Conservation (phyloP, 2,797 vertebrate genomes). For the Pipistrellus pipistrellus region DNA sequence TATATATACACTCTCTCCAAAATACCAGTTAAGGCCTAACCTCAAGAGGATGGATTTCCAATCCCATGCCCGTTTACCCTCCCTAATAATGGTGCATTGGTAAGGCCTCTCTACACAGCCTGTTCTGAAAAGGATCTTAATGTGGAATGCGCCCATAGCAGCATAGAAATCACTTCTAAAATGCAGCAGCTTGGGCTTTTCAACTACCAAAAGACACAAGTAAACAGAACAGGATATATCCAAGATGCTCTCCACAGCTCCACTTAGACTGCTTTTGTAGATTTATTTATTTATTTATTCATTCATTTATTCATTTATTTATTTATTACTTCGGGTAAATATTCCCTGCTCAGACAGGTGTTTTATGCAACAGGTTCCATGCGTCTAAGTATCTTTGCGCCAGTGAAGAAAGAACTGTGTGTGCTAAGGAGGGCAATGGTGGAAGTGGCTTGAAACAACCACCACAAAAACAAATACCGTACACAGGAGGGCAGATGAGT, state of each 20-base stretch:
- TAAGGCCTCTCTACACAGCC: not conserved
- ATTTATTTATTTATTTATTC: not conserved
- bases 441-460: not conserved
- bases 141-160: not conserved
- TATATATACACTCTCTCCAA: not conserved
- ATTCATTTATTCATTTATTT: too few species aligned
- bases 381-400: not conserved
- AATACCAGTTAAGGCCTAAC: not conserved
- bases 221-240: not conserved
- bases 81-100: not conserved
- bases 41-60: not conserved
- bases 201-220: slow-evolving; percentile 1
- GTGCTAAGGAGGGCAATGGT: not conserved
- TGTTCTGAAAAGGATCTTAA: slow-evolving; percentile 21
- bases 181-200: not conserved
- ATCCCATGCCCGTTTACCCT: not conserved
- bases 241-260: not conserved
- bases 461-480: not conserved
- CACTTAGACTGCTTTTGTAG: not conserved
- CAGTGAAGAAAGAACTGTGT: slow-evolving; percentile 35
- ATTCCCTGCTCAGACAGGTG: not conserved
- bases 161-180: not conserved
- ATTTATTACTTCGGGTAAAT: not conserved
- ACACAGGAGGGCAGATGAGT: not conserved
- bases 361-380: not conserved